Conservation (phyloP, 2,113 vertebrate species). For the Catharus fuscescens region DNA sequence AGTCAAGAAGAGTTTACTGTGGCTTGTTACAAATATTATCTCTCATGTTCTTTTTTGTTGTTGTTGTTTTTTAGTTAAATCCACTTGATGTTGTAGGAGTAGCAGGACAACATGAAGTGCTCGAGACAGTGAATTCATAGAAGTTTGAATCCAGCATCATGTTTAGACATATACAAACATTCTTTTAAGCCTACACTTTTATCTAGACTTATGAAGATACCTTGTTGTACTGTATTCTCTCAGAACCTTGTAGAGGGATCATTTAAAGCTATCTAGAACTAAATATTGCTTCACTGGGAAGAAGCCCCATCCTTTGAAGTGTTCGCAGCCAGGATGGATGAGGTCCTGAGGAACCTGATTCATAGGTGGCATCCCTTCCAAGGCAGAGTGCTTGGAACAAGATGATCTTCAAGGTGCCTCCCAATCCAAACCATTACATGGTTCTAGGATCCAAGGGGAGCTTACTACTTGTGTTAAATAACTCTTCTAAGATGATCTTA, state of each 20-base stretch:
- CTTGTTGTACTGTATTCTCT: not conserved
- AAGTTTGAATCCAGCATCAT: not conserved
- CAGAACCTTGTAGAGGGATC: not conserved
- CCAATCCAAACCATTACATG: not conserved
- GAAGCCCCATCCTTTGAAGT: not conserved
- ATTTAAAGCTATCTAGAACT: not conserved
- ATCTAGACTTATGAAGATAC: not conserved
- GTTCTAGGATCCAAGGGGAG: not conserved
- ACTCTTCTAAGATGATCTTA: not conserved
- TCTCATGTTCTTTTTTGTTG: rapidly evolving
- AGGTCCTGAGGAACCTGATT: not conserved
- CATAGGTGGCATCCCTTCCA: not conserved
- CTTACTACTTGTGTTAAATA: not conserved
- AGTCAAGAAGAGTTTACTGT: not conserved
- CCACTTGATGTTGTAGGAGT: not conserved
- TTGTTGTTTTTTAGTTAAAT: not conserved
- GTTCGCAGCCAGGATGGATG: not conserved
- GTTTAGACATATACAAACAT: not conserved
- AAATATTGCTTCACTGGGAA: not conserved
- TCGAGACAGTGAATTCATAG: not conserved
- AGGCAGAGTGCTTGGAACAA: not conserved
- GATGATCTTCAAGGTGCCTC: not conserved
- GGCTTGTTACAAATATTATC: not conserved
- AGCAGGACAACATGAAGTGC: not conserved
- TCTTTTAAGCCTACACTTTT: not conserved